Evolutionary conservation across 1,140 invertebrate species (phyloP).

Genomic region (Bombus turneri): DNA sequence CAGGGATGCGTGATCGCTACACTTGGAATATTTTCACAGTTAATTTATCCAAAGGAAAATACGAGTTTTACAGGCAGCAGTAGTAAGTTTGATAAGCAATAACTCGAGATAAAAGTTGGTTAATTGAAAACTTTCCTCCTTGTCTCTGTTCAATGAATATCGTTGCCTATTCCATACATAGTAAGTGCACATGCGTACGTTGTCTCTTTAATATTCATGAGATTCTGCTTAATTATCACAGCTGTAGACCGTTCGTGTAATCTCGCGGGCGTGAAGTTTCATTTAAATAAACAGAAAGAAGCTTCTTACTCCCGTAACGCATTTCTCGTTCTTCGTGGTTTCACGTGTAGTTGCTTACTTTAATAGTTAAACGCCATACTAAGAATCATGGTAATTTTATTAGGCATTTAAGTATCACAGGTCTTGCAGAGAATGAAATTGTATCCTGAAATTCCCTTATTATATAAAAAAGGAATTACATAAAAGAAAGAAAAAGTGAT

Average conservation of each 20-base stretch:
- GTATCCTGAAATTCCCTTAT: no score
- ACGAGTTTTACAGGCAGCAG: neutral
- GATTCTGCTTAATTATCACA: slow-evolving; percentile 26
- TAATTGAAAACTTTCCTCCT: neutral
- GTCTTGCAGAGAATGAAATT: no score
- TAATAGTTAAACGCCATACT: neutral
- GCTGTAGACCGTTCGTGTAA: slow-evolving; percentile 18
- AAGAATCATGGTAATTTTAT: neutral
- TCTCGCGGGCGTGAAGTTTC: slow-evolving; percentile 20
- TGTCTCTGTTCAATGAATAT: neutral
- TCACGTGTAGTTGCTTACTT: neutral
- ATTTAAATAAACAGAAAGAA: slow-evolving; percentile 22
- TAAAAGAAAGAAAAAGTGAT: no score
- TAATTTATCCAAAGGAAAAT: neutral
- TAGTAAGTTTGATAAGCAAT: neutral
- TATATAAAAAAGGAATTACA: no score
- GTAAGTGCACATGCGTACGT: neutral
- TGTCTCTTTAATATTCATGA: slow-evolving; percentile 33
- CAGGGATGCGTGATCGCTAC: no score
- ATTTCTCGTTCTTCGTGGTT: neutral
- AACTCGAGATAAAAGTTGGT: neutral
- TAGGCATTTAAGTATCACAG: no score
- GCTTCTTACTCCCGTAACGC: neutral
- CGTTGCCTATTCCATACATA: no score
- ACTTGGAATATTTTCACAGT: no score